These are phyloP conservation scores for Aphelenchoides avenae DNA, from an alignment of 1,140 invertebrate genomes.

Conservation along the genomic window DNA sequence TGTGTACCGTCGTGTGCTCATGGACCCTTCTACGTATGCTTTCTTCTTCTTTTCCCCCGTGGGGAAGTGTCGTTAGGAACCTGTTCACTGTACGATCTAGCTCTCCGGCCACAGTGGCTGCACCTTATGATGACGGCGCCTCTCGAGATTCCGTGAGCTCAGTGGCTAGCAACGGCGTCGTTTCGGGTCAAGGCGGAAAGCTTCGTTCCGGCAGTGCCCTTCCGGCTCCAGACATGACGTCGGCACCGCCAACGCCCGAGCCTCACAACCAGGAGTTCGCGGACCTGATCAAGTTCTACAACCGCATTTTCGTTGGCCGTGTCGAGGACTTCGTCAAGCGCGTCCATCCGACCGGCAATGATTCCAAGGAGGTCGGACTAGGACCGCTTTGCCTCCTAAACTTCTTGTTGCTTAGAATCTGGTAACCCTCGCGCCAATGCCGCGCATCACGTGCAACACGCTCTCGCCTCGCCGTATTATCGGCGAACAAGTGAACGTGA, in stretches of 20 bases:
- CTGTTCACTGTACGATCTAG: conserved; percentile 2
- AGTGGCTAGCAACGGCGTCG: conserved; percentile 17
- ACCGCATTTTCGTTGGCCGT: conserved; percentile 43
- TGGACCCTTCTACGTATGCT: conserved; percentile 22
- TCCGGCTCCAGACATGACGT: conserved; percentile 29
- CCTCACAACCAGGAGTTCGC: conserved; percentile 36
- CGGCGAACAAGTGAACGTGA: conserved; percentile 33
- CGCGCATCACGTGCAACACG: conserved; percentile 30
- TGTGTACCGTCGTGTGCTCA: conserved; percentile 45
- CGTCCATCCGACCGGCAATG: conserved; percentile 32
- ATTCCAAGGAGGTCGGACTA: conserved; percentile 41
- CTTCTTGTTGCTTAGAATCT: conserved; percentile 35
- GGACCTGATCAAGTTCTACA: conserved; percentile 53
- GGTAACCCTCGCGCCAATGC: conserved; percentile 28
- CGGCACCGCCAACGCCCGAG: conserved; percentile 39
- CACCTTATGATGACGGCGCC: conserved; percentile 34
- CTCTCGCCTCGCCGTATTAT: conserved; percentile 44
- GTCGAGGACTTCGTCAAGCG: conserved; percentile 51
- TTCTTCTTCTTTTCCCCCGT: too few species aligned
- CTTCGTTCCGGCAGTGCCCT: conserved; percentile 29
- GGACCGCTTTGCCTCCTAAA: conserved; percentile 1
- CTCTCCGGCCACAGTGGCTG: conserved; percentile 9
- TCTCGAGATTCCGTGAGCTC: conserved; percentile 44
- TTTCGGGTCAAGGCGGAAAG: not conserved
- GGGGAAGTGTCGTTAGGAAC: not conserved